Evolutionary conservation across 2,888 invertebrate species (phyloP), one percentile per base, ranked within the genome.

Genomic region (Standfussiana lucernea): DNA sequence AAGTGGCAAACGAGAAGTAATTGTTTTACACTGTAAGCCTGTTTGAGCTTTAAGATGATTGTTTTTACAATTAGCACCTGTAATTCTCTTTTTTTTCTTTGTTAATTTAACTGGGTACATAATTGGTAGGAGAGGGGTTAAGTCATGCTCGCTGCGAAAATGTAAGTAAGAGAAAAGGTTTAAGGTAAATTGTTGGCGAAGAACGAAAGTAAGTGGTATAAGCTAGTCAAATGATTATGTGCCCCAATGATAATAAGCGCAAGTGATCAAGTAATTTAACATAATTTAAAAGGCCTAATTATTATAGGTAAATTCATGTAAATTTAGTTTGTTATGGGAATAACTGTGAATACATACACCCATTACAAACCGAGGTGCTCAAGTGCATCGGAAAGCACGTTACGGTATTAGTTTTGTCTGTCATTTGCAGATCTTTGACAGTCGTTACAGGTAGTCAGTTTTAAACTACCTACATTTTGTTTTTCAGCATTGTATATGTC

Each of bases 1-100:
- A 93, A 93, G 93, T 92, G 93, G 92, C 87, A 91, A 93, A 92
- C 93, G 92, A 94, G 94, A 91, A 86, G 91, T 94, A 94, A 94
- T 94, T 94, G 94, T 94, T 94, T 94, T 94, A 94, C 91, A 90
- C 89, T 84, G 88, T 84, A 89, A 90, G 90, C 87, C 86, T 90
- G 90, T 91, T 91, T 90, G 89, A 86, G 84, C 83, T 84, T 87
- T 75, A 83, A 86, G 87, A 87, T 84, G 91, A 91, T 92, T 93
- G 91, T 88, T 87, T 87, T 90, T 83, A 77, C 77, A 80, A 79
- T 93, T 93, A 92, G 88, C 84, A 80, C 75, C 45, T 64, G 80
- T 84, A 79, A 84, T 86, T 85, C 73, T 77, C 75, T 77, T 83
- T 81, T 87, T 81, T 88, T 78, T 83, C 82, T 59, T 61, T 80